phyloP scores from a whole-genome alignment of 2,113 vertebrate genomes.

The Calyptomena viridis region DNA sequence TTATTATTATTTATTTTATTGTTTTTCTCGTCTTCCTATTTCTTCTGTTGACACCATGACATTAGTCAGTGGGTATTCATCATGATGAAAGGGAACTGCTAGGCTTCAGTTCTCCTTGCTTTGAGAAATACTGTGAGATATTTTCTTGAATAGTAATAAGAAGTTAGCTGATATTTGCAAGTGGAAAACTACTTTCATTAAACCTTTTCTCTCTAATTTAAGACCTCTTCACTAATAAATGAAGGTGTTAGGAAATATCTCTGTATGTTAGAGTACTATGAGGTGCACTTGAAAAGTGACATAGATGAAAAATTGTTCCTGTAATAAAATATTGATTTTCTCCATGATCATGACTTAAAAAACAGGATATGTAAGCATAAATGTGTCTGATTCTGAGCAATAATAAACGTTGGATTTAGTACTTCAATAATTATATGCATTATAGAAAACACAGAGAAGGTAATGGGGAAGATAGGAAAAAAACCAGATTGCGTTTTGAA shows the following conservation, averaged over 20 bases:
- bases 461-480: background rate
- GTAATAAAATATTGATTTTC: conserved; percentile 67
- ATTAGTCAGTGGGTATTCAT: background rate
- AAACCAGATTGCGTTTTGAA: background rate
- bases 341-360: background rate
- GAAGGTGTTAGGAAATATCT: conserved; percentile 55
- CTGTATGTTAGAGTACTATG: background rate
- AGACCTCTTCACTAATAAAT: conserved; percentile 31
- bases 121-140: background rate
- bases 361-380: conserved; percentile 27
- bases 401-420: background rate
- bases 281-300: conserved; percentile 54
- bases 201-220: conserved; percentile 25
- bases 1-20: background rate
- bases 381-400: background rate
- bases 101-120: background rate
- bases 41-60: background rate
- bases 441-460: background rate
- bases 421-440: background rate
- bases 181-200: background rate
- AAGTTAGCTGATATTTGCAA: conserved; percentile 22
- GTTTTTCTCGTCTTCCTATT: background rate
- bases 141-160: conserved; percentile 8
- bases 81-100: background rate
- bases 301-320: conserved; percentile 61